Evolutionary conservation across 2,797 vertebrate species (phyloP), one percentile per base, ranked within the genome.

Genomic region (Octomys mimax): DNA sequence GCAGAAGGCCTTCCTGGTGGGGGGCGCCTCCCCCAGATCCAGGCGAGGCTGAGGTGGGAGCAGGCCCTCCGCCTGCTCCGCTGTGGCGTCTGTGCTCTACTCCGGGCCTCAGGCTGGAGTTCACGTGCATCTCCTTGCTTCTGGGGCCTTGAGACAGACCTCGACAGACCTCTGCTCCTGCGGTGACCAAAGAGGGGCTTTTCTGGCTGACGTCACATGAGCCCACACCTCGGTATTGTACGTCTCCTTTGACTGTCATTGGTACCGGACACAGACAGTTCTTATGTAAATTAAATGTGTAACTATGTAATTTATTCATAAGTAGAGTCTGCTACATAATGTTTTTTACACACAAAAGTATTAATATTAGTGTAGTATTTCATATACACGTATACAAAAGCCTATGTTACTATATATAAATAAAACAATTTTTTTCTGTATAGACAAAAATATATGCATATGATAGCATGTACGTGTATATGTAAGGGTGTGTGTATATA

Each of bases 11-110:
- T 5, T 31, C 36, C n/a, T 4, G 5, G 46, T 13, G 2, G 4
- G 3, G 14, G n/a, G 19, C 19, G 12, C 22, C 54, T 26, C 31
- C 1, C 26, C 14, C 16, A 64, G 24, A 19, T 11, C 16, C 1
- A 10, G 1, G 14, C 73, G 6, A 24, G 14, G 39, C 3, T 2
- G 33, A 83, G 79, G 26, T 39, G 59, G 46, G 21, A 31, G n/a
- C 10, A 49, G 4, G 10, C 1, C 28, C 19, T 31, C 64, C 28
- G 6, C n/a, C 2, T 7, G 6, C 64, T 42, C 10, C 1, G 7
- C 33, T 24, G 33, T 8, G 42, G 22, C 10, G 5, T 4, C 54
- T 22, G 57, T 14, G 5, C 6, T 54, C 12, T 14, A 6, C 13
- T 52, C 52, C 33, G 13, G 21, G 8, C 39, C 22, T 4, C 4